These are phyloP conservation scores for Lophura nycthemera DNA, from an alignment of 2,113 vertebrate species.

Conservation along the genomic window DNA sequence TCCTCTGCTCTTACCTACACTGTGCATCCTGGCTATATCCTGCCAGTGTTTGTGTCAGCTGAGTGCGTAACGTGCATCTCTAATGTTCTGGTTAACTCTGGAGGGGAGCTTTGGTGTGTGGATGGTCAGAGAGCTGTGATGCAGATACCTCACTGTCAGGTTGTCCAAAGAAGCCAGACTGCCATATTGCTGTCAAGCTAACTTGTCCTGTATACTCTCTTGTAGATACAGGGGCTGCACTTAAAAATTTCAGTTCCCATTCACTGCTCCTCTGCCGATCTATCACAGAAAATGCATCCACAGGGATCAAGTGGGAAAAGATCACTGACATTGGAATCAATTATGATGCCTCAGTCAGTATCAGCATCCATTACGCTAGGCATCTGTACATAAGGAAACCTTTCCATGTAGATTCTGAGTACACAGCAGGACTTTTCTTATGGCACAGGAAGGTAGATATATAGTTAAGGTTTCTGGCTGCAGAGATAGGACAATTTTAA, in stretches of 20 bases:
- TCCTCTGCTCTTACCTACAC: background rate
- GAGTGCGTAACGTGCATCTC: background rate
- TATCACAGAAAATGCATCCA: background rate
- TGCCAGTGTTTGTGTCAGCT: background rate
- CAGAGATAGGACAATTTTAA: background rate
- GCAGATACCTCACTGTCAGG: background rate
- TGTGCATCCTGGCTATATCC: background rate
- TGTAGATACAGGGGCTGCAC: no score
- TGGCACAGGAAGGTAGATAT: background rate
- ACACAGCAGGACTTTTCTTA: background rate
- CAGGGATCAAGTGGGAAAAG: background rate
- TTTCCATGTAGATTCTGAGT: background rate
- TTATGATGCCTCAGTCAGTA: background rate
- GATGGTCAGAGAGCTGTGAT: rapidly evolving
- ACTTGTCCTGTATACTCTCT: background rate
- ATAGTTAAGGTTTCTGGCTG: background rate
- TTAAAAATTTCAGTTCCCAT: background rate
- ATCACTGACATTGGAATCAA: background rate
- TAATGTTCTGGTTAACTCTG: background rate
- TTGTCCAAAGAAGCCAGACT: background rate
- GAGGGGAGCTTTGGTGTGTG: background rate
- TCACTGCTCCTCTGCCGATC: background rate
- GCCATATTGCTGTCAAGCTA: background rate
- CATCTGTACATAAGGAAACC: background rate
- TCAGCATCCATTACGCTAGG: rapidly evolving